Conservation (phyloP, 2,797 vertebrate genomes). For the Aplochiton taeniatus region DNA sequence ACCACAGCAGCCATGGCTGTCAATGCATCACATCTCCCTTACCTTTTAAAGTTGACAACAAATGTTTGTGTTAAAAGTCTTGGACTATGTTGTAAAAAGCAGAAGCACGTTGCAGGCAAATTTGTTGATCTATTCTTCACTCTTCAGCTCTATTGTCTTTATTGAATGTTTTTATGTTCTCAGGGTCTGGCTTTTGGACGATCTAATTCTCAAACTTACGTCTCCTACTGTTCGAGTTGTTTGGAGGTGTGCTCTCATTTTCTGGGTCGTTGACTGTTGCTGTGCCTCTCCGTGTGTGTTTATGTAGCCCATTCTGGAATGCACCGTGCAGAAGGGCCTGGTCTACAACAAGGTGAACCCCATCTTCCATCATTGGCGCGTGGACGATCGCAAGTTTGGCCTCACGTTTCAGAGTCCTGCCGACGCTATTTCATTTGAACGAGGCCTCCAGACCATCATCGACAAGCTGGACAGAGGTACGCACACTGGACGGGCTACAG, state of each 20-base stretch:
- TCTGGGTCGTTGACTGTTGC: not conserved
- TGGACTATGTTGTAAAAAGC: too few relatives aligned
- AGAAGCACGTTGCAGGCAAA: not conserved
- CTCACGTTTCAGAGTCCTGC: conserved; percentile 93
- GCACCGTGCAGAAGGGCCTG: conserved; percentile 83
- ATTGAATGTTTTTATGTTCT: too few relatives aligned
- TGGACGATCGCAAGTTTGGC: conserved; percentile 90
- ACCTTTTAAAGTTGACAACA: too few relatives aligned
- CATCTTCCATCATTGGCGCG: conserved; percentile 95
- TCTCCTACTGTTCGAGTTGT: too few relatives aligned
- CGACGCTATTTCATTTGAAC: conserved; percentile 89
- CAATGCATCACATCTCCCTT: too few relatives aligned
- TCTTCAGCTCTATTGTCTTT: too few relatives aligned
- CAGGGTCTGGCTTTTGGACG: too few relatives aligned
- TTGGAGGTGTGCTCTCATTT: too few relatives aligned
- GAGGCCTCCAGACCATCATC: conserved; percentile 83
- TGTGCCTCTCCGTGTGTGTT: conserved; percentile 31
- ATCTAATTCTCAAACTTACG: too few relatives aligned
- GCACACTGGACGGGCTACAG: too few relatives aligned
- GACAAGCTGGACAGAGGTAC: conserved; percentile 86
- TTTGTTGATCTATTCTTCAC: not conserved
- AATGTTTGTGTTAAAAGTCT: too few relatives aligned
- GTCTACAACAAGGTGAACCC: conserved; percentile 95
- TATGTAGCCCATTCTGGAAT: conserved; percentile 88
- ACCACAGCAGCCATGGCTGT: too few relatives aligned